These are phyloP conservation scores for Podiceps cristatus DNA, from an alignment of 2,113 vertebrate genomes.

Conservation along the genomic window DNA sequence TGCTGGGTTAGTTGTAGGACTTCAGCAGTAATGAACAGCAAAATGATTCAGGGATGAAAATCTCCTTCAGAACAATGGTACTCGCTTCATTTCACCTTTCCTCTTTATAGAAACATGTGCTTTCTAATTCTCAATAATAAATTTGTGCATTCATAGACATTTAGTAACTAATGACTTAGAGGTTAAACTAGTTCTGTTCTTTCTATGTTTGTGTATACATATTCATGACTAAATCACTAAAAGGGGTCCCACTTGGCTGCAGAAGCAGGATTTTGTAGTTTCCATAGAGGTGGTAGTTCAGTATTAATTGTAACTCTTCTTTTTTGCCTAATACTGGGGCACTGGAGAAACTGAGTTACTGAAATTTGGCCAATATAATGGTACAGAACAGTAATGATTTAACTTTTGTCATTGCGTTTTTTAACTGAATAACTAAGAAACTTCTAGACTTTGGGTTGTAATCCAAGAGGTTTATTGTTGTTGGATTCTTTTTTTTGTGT, in stretches of 20 bases:
- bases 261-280: background rate
- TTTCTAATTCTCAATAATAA: background rate
- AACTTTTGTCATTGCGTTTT: background rate
- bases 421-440: background rate
- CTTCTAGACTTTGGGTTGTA: background rate
- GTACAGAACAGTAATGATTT: background rate
- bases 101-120: background rate
- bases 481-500: background rate
- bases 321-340: background rate
- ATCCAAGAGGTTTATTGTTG: background rate
- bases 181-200: background rate
- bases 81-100: background rate
- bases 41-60: background rate
- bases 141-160: background rate
- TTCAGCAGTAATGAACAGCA: background rate
- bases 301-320: background rate
- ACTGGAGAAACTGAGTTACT: background rate
- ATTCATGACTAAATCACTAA: background rate
- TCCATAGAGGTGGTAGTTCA: background rate
- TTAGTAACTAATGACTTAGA: background rate
- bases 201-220: background rate
- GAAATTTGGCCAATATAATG: background rate
- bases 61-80: background rate
- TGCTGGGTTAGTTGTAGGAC: background rate
- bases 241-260: background rate